These are phyloP conservation scores for Myotis yumanensis DNA, from an alignment of 2,113 vertebrate species.

Conservation along the genomic window DNA sequence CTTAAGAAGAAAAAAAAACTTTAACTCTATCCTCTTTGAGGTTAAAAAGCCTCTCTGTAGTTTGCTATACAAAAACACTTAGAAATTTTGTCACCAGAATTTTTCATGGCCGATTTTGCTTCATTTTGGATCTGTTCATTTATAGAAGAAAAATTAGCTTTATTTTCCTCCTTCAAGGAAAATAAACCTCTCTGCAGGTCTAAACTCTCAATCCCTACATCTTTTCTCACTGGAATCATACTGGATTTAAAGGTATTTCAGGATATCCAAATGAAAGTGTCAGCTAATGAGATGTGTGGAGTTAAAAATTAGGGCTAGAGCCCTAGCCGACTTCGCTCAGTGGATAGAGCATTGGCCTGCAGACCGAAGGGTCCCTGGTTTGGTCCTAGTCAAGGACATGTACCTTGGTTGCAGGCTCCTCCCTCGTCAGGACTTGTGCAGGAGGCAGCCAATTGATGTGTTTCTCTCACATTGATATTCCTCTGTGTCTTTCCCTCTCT, in stretches of 20 bases:
- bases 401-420: too few species aligned
- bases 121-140: background rate
- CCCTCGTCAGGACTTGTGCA: too few species aligned
- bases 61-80: constrained; percentile 2
- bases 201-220: background rate
- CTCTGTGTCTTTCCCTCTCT: background rate
- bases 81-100: constrained; percentile 10
- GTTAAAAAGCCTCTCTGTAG: background rate
- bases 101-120: background rate
- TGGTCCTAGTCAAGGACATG: too few species aligned
- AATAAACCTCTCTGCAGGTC: background rate
- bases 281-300: background rate
- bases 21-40: background rate
- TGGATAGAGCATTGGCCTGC: background rate
- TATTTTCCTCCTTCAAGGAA: background rate
- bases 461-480: background rate
- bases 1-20: background rate
- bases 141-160: constrained; percentile 24
- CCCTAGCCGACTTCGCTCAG: background rate
- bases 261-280: constrained; percentile 21
- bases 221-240: background rate
- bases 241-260: constrained; percentile 1
- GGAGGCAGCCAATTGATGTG: too few species aligned
- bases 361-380: background rate
- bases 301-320: background rate